Conservation (phyloP, 2,797 vertebrate genomes). For the Heliangelus exortis region DNA sequence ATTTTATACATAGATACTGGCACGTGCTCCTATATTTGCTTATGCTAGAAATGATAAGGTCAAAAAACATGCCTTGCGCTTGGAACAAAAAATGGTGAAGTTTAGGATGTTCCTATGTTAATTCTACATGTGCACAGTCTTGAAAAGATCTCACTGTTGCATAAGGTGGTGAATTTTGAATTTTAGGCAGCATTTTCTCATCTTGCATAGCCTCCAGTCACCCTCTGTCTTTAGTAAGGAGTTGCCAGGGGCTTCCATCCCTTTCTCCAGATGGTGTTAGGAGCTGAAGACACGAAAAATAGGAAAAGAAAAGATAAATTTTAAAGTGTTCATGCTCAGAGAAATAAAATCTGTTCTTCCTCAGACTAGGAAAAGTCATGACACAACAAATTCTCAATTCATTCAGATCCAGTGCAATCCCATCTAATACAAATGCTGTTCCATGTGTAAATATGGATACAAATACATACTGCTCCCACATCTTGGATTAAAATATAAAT, state of each 20-base stretch:
- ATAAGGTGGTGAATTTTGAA: neutral
- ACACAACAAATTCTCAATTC: constrained; percentile 30
- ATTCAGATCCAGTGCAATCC: neutral
- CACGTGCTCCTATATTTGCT: neutral
- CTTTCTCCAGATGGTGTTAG: constrained; percentile 51
- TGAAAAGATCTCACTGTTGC: neutral
- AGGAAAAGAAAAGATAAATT: constrained; percentile 37
- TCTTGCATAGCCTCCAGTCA: constrained; percentile 21
- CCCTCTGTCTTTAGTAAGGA: constrained; percentile 10
- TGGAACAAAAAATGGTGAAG: neutral
- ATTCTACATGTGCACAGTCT: neutral
- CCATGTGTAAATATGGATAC: neutral
- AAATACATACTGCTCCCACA: neutral
- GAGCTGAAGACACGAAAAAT: constrained; percentile 16
- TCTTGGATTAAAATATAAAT: neutral
- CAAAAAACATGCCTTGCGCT: neutral
- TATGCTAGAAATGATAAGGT: constrained; percentile 19
- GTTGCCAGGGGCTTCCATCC: constrained; percentile 35
- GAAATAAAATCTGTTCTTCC: constrained; percentile 9
- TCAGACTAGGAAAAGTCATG: neutral
- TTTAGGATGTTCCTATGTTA: neutral
- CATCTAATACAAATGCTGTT: neutral
- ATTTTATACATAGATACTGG: constrained; percentile 37
- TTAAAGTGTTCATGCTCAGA: constrained; percentile 19
- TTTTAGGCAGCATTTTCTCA: neutral